Evolutionary conservation across 2,113 vertebrate genomes (phyloP), one percentile per base, ranked within the genome.

Genomic region (Nothoprocta perdicaria): DNA sequence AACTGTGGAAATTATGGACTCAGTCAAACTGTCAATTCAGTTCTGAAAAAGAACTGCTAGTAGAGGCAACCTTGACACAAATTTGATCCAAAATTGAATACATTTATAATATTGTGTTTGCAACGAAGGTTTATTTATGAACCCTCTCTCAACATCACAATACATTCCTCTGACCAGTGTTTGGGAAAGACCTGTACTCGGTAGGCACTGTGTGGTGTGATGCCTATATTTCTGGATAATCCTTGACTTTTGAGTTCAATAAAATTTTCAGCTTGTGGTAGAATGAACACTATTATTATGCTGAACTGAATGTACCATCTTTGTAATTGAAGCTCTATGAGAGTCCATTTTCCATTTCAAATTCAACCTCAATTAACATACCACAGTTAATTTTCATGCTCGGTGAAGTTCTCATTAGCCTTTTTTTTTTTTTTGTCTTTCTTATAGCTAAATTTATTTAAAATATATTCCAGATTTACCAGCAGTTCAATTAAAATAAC

Each of bases 1-100:
- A 94, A 94, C 97, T 97, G 97, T 96, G 97, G 97, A 97, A 98
- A 97, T 98, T 96, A 97, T 65, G 87, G 96, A 76, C 91, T 96
- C 78, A 90, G 95, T 97, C 96, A 95, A 58, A 63, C 90, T 96
- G 96, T 96, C 97, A 97, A 96, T 97, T 96, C 88, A 94, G 89
- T 60, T 62, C 93, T 96, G 95, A 95, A 97, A 97, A 95, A 91
- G 93, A 93, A 95, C 95, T 96, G 95, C 96, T 96, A 95, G 77
- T 88, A 90, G 93, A 77, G 96, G 85, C 89, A 96, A 95, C 81
- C 94, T 95, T 92, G 95, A 96, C 93, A 97, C 93, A 94, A 92
- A 94, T 63, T 91, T 93, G 78, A 93, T 96, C 94, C 94, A 88
- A 96, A 95, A 69, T 86, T 86, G 89, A 76, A 50, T 53, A 8